Base-by-base conservation (phyloP, 2,113 vertebrate species). In the Halcyon malimbica region DNA sequence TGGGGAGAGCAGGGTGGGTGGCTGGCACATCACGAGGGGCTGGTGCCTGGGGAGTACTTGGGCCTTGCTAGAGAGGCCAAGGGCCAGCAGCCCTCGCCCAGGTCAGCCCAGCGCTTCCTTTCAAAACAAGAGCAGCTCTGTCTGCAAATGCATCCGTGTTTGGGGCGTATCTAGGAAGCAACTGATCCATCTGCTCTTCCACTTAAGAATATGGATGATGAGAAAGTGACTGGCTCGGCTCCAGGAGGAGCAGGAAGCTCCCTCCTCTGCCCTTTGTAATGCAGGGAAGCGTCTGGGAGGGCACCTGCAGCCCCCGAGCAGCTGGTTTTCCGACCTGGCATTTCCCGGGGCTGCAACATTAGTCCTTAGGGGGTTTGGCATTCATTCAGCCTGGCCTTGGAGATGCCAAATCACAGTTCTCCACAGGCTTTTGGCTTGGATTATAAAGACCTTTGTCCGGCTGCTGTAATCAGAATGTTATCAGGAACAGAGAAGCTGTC, bases 141-240 rank as follows among this genome's bases (percentile, higher is more conserved):
- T 84, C 96, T 87, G 76, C 92, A 89, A 31, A 70, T 0, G 64
- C 90, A 73, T 65, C 90, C 79, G 64, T 93, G 96, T 96, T 96
- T 95, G 92, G 53, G 1, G 26, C 19, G 81, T 96, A 56, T 95
- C 94, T 79, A 97, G 96, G 96, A 96, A 97, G 94, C 74, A 19
- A 95, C 96, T 29, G 92, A 82, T 94, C 92, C 96, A 94, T 96
- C 94, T 96, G 96, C 94, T 95, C 94, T 89, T 96, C 86, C 87
- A 91, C 96, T 97, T 92, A 94, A 89, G 95, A 95, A 35, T 11
- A 57, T 31, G 87, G 95, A 50, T 24, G 91, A 93, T 80, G 92
- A 93, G 95, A 96, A 96, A 96, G 95, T 60, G 90, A 11, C 77
- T 96, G 96, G 95, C 94, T 18, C 1, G 14, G 83, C 54, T 83